These are phyloP conservation scores for Muntiacus reevesi DNA, from an alignment of 2,113 vertebrate species.

Conservation along the genomic window DNA sequence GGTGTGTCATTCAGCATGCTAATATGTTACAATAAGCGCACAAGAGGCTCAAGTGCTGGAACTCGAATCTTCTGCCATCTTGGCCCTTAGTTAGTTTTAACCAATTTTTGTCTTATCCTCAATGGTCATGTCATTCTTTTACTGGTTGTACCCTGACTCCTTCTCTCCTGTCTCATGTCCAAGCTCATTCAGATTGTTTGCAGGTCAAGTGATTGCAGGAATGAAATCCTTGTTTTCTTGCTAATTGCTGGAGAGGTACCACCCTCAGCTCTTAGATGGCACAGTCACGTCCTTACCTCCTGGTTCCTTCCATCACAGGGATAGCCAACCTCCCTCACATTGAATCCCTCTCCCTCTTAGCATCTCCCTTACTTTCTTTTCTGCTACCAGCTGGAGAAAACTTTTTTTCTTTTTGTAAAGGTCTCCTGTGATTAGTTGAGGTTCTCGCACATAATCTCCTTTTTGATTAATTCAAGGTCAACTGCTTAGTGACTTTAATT, in stretches of 20 bases:
- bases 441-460: neutral
- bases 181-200: neutral
- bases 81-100: neutral
- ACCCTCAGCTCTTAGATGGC: neutral
- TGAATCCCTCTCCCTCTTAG: neutral
- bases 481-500: conserved; percentile 16
- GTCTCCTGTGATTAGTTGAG: neutral
- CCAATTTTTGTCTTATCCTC: neutral
- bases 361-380: neutral
- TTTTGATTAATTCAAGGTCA: conserved; percentile 18
- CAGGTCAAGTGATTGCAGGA: neutral
- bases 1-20: neutral
- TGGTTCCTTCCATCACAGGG: neutral
- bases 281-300: neutral
- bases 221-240: neutral
- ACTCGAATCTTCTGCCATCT: neutral
- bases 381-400: neutral
- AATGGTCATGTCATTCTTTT: neutral
- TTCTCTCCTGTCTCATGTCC: neutral
- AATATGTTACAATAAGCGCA: neutral
- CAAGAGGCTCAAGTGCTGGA: neutral
- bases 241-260: neutral
- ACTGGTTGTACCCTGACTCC: neutral
- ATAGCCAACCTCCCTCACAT: too few species aligned
- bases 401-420: neutral